Conservation (phyloP, 2,888 invertebrate genomes). For the Steinernema hermaphroditum region DNA sequence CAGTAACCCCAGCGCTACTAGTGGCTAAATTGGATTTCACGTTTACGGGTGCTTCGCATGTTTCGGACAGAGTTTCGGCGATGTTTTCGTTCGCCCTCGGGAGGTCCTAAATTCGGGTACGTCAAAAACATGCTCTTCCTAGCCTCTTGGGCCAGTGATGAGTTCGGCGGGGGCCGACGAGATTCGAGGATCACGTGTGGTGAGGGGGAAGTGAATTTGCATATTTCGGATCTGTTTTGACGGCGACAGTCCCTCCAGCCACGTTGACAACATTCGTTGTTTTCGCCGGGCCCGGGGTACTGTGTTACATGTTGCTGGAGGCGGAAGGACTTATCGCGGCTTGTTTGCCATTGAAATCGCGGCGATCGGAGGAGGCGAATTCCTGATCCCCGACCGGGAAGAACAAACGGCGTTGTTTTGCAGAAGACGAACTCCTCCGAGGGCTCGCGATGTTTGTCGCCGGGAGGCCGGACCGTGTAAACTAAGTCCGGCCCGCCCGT, state of each 20-base stretch:
- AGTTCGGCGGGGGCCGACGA: no score
- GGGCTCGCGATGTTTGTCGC: constrained; percentile 4
- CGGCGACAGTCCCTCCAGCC: not conserved
- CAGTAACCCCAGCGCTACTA: not conserved
- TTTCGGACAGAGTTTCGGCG: not conserved
- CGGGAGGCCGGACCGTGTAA: not conserved
- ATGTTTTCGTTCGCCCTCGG: not conserved
- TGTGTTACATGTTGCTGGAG: constrained; percentile 4
- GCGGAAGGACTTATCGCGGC: not conserved
- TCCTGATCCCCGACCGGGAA: not conserved
- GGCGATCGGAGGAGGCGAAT: no score
- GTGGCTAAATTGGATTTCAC: not conserved
- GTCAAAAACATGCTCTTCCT: no score
- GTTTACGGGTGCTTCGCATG: not conserved
- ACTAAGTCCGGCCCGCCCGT: not conserved
- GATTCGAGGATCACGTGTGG: not conserved
- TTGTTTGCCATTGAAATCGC: no score
- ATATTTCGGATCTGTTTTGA: not conserved
- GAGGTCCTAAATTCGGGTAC: no score
- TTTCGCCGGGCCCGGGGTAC: not conserved
- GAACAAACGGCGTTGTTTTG: not conserved
- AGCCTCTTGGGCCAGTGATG: no score
- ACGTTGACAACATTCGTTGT: constrained; percentile 6
- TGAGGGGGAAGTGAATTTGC: not conserved
- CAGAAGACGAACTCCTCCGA: not conserved